Base-by-base conservation (phyloP, 2,797 vertebrate genomes). In the Ateles fusciceps region DNA sequence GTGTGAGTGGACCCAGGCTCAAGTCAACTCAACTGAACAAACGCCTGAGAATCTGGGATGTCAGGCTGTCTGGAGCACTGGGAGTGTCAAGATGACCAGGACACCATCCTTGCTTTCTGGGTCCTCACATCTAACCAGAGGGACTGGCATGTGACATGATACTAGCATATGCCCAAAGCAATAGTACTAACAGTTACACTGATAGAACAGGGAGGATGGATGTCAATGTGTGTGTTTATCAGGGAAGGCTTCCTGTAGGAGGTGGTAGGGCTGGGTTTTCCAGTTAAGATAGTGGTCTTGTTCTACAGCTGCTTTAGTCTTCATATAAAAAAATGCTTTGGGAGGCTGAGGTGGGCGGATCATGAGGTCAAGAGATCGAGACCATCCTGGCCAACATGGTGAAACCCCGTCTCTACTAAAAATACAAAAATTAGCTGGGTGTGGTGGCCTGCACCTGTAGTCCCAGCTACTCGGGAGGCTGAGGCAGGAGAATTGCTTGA, bases 211-310 rank as follows among this genome's bases (percentile, higher is more conserved):
- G 89, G 46, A 79, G 10, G 52, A 15, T 14, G 9, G 5, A 7
- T 21, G n/a, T 1, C 64, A 48, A n/a, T 57, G n/a, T 4, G n/a
- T 4, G 2, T 48, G 15, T 48, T 8, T 39, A 22, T 13, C 79
- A 36, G 13, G 75, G 55, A 76, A 79, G 85, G 39, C 85, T 94
- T 89, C 92, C 84, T 86, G 68, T 9, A 68, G 94, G 50, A 95
- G 72, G 80, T 9, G 30, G 4, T 33, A 28, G 21, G 55, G 8
- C 48, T 93, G 76, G 6, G 5, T 52, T 78, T 96, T 72, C 83
- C 36, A 39, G 42, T 30, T 46, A 55, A 76, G 55, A 17, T 1
- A 7, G 24, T 26, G 13, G 71, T 44, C 44, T 85, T 71, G 4
- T 48, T 75, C 76, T 44, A 10, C 2, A 44, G 48, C 19, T 50